Percentiles rank a stretch among this genome's conserved stretches.
phyloP scores from a whole-genome alignment of 2,888 invertebrate species.

The Malthinus flaveolus region DNA sequence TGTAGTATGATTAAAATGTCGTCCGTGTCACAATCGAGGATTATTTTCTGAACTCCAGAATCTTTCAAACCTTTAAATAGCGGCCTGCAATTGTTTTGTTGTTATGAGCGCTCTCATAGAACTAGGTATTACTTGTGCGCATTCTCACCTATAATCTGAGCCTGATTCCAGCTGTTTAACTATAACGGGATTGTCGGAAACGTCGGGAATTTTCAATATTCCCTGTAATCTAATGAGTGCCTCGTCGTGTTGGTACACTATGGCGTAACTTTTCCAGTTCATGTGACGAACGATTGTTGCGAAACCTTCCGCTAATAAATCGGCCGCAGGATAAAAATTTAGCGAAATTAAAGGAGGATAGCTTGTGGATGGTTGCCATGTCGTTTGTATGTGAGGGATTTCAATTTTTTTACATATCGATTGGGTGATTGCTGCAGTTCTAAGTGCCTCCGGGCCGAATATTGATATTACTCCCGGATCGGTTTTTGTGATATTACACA shows the following conservation, averaged over 20 bases:
- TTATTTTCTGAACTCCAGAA: constrained; percentile 71
- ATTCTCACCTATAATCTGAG: constrained; percentile 38
- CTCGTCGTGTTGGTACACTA: constrained; percentile 77
- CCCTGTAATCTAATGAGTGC: constrained; percentile 79
- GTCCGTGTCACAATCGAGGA: constrained; percentile 74
- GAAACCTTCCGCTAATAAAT: constrained; percentile 66
- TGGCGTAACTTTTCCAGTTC: constrained; percentile 76
- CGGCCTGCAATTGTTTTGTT: constrained; percentile 56
- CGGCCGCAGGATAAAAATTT: constrained; percentile 74
- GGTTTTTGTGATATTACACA: constrained; percentile 29
- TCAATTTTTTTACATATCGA: constrained; percentile 83
- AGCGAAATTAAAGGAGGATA: constrained; percentile 47
- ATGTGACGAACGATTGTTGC: constrained; percentile 69
- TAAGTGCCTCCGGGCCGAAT: constrained; percentile 75
- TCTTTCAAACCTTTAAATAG: constrained; percentile 75
- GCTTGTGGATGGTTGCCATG: constrained; percentile 62
- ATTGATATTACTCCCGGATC: constrained; percentile 71
- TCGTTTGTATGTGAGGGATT: constrained; percentile 81
- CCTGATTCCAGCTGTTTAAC: constrained; percentile 63
- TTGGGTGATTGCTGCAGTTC: constrained; percentile 73
- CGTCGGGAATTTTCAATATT: constrained; percentile 70
- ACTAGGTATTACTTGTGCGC: background rate
- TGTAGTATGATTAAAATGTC: constrained; percentile 59
- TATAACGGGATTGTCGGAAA: constrained; percentile 64
- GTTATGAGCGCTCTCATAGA: background rate